Percentiles rank a stretch among this genome's conserved stretches.
Conservation (phyloP, 1,140 invertebrate species). For the Bilobella aurantiaca region DNA sequence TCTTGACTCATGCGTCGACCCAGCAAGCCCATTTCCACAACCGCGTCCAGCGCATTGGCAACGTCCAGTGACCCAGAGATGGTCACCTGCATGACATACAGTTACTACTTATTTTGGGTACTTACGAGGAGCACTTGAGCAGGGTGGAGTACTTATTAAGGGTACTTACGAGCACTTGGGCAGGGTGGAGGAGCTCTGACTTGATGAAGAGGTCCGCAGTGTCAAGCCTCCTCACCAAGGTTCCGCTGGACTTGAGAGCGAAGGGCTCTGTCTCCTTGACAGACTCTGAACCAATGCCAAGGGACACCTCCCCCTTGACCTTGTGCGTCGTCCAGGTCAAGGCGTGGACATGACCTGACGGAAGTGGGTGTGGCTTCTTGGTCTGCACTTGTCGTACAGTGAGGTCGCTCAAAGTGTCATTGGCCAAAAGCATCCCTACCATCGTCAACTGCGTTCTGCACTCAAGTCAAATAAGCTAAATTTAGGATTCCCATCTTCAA, state of each 20-base stretch:
- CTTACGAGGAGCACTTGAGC: too few relatives aligned
- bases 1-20: slow-evolving; percentile 4
- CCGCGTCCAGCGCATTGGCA: slow-evolving; percentile 19
- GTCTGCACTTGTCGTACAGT: not conserved
- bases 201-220: too few relatives aligned
- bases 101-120: too few relatives aligned
- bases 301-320: too few relatives aligned
- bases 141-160: too few relatives aligned
- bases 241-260: too few relatives aligned
- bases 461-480: too few relatives aligned
- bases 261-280: too few relatives aligned
- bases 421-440: not conserved
- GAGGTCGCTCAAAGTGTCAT: not conserved
- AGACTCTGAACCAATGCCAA: too few relatives aligned
- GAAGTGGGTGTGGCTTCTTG: not conserved
- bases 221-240: not conserved
- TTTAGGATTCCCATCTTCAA: too few relatives aligned
- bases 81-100: too few relatives aligned
- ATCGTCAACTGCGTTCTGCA: too few relatives aligned
- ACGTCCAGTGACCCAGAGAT: slow-evolving; percentile 21
- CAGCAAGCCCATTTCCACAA: slow-evolving; percentile 19
- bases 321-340: slow-evolving; percentile 1
- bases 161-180: slow-evolving; percentile 3
- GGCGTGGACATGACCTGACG: not conserved
- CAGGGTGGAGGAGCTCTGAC: not conserved